phyloP scores from a whole-genome alignment of 1,140 invertebrate species.

The Stegodyphus mimosarum region DNA sequence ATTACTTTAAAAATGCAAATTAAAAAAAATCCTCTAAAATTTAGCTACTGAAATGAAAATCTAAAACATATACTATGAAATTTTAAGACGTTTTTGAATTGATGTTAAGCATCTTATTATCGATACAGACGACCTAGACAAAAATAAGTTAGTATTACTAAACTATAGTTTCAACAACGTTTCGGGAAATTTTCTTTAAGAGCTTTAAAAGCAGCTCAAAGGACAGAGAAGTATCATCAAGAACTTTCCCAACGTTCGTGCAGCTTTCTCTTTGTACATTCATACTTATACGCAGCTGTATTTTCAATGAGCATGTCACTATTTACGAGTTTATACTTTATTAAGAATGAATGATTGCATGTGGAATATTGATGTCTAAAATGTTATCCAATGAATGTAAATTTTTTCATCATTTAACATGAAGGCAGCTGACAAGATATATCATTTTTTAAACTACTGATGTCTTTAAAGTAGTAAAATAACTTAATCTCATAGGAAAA shows the following conservation, averaged over 20 bases:
- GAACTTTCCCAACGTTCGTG: not conserved
- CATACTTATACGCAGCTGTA: slow-evolving; percentile 16
- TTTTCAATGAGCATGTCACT: slow-evolving; percentile 21
- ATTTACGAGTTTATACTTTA: slow-evolving; percentile 18
- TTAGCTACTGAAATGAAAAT: too few species aligned
- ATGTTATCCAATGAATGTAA: not conserved
- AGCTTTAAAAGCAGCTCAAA: slow-evolving; percentile 1
- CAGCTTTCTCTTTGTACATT: slow-evolving; percentile 21
- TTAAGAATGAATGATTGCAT: slow-evolving; percentile 13
- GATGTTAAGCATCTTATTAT: too few species aligned
- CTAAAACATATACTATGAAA: too few species aligned
- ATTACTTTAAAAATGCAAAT: too few species aligned
- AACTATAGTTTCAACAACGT: not conserved
- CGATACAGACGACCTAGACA: too few species aligned
- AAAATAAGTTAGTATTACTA: too few species aligned
- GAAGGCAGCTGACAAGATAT: too few species aligned
- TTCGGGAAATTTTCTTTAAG: slow-evolving; percentile 10
- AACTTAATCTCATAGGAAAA: too few species aligned
- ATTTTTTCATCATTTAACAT: not conserved
- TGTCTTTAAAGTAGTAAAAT: too few species aligned
- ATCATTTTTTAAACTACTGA: too few species aligned
- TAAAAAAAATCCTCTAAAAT: too few species aligned
- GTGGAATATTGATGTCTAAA: slow-evolving; percentile 5
- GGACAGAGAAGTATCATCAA: slow-evolving; percentile 19
- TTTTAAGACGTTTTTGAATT: too few species aligned